Evolutionary conservation across 2,797 vertebrate species (phyloP).

Genomic region (Sparidentex hasta): DNA sequence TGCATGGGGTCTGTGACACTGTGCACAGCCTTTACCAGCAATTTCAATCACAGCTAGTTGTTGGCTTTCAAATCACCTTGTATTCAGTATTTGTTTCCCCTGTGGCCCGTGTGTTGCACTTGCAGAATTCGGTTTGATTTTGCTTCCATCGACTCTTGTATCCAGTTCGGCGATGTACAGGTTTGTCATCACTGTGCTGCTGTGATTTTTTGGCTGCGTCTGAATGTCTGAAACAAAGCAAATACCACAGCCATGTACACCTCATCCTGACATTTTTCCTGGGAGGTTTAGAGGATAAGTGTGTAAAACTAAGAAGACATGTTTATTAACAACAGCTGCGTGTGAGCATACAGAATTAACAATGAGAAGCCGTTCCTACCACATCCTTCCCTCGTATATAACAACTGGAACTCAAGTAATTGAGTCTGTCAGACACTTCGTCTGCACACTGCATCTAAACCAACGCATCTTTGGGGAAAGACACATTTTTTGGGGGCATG

Average conservation of each 20-base stretch:
- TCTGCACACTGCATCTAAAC: conserved; percentile 21
- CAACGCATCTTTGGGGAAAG: conserved; percentile 13
- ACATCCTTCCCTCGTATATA: not conserved
- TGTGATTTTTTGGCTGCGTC: not conserved
- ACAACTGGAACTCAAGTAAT: conserved; percentile 10
- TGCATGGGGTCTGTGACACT: conserved; percentile 19
- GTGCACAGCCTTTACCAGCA: conserved; percentile 13
- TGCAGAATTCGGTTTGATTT: conserved; percentile 1
- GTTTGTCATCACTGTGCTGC: not conserved
- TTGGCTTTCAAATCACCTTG: conserved; percentile 8
- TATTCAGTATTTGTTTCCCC: not conserved
- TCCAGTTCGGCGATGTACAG: not conserved
- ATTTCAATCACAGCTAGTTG: conserved; percentile 17
- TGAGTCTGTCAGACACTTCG: conserved; percentile 25
- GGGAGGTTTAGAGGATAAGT: conserved; percentile 2
- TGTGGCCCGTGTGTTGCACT: not conserved
- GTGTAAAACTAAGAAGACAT: conserved; percentile 10
- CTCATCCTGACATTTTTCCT: not conserved
- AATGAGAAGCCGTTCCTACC: not conserved
- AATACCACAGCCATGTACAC: not conserved
- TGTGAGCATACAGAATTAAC: conserved; percentile 8
- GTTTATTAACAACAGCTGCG: conserved; percentile 20
- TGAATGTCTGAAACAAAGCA: conserved; percentile 5
- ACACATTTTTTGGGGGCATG: not conserved
- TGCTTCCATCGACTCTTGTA: conserved; percentile 5